Base-by-base conservation (phyloP, 1,140 invertebrate genomes). In the Polypedilum vanderplanki region DNA sequence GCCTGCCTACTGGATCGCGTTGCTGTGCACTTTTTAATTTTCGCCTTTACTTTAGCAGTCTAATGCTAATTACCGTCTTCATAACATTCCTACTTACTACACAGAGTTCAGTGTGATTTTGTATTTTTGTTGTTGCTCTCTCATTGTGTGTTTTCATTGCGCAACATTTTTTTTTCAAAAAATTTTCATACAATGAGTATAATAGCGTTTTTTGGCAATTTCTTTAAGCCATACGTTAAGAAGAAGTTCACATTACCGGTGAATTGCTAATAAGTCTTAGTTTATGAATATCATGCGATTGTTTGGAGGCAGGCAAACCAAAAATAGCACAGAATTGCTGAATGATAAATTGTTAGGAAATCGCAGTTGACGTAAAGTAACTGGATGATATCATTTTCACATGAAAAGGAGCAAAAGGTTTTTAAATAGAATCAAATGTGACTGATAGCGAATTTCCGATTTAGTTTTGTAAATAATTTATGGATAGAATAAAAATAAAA, bases 21-120 rank as follows among this genome's bases (percentile, higher is more conserved):
- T 57, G n/a, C 46, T 57, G 46, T 57, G 46, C 46, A 57, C 46
- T 57, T 57, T 57, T 57, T n/a, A 57, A 57, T 57, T 57, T 57
- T 57, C 46, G 46, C 46, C 46, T 57, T 12, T 4, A 57, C 46
- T 57, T 57, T 57, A 57, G 3, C 46, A 57, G 46, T 57, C 46
- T 57, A 57, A 57, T 57, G 46, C 46, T 57, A 57, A 57, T 57
- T 57, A 57, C 10, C 46, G n/a, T 57, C 46, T 15, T n/a, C n/a
- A n/a, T 57, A 57, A 33, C 12, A 57, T 57, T 57, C 15, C 12
- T 57, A 33, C 24, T 33, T 57, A 33, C 24, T 33, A 33, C 24
- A 33, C 1, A 33, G 5, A 33, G 24, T 33, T 3, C 5, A 33
- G 1, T 33, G 24, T 33, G 24, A 33, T 33, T 33, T 33, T 33